These are phyloP conservation scores for Enteromius fasciolatus DNA, from an alignment of 2,797 vertebrate species.

Conservation along the genomic window DNA sequence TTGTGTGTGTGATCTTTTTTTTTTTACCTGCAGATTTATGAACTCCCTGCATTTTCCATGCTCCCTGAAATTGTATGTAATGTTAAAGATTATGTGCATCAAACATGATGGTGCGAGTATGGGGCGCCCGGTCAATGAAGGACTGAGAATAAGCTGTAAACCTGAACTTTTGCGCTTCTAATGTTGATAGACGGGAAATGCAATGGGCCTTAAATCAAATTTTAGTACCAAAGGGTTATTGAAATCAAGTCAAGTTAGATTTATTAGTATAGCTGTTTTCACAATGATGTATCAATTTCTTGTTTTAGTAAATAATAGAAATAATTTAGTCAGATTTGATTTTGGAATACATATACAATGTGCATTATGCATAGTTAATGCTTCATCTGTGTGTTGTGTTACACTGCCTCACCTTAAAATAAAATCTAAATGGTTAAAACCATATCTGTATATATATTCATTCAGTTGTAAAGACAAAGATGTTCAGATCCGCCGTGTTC, in stretches of 20 bases:
- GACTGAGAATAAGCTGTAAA: background rate
- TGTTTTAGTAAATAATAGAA: too few relatives aligned
- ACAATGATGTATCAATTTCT: too few relatives aligned
- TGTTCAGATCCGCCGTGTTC: background rate
- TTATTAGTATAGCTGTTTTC: background rate
- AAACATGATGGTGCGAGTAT: background rate
- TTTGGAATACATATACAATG: background rate
- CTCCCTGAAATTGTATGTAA: background rate
- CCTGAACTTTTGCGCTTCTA: background rate
- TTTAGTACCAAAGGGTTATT: background rate
- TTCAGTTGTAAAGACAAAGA: background rate
- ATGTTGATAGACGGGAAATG: background rate
- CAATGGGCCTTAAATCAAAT: background rate
- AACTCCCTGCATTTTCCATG: background rate
- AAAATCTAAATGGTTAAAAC: background rate
- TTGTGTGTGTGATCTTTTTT: background rate
- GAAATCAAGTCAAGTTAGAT: background rate
- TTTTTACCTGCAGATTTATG: background rate
- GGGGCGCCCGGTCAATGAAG: background rate
- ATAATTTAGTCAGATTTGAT: background rate
- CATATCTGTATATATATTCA: background rate
- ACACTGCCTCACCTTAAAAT: background rate
- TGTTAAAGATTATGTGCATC: background rate
- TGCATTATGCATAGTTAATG: background rate
- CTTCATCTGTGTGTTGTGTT: background rate